Percentiles rank a stretch among this genome's conserved stretches.
phyloP scores from a whole-genome alignment of 2,888 invertebrate species.

The Drosophila robusta region DNA sequence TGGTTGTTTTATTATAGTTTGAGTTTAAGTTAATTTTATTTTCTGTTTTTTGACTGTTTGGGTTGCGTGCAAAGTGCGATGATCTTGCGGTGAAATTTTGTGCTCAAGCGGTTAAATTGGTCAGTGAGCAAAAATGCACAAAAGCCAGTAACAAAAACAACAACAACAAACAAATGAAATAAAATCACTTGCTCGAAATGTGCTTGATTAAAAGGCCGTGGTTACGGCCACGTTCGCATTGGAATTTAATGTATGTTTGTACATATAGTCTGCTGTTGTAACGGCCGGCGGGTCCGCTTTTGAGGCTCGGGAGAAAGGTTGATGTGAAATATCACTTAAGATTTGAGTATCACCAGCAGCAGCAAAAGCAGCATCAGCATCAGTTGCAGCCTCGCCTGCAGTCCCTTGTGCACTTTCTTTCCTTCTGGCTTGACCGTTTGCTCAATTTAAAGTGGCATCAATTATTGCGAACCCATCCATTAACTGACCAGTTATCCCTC shows the following conservation, averaged over 20 bases:
- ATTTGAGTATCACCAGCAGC: conserved; percentile 66
- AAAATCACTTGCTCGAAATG: conserved; percentile 74
- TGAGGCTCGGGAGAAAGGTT: conserved; percentile 70
- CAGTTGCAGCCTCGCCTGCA: conserved; percentile 17
- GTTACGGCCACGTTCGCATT: conserved; percentile 49
- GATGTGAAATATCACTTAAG: conserved; percentile 71
- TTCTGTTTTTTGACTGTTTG: conserved; percentile 54
- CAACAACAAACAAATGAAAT: conserved; percentile 56
- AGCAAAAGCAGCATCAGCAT: conserved; percentile 6
- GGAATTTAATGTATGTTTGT: conserved; percentile 41
- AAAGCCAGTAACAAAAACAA: conserved; percentile 34
- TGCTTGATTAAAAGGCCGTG: conserved; percentile 75
- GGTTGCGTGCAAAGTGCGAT: conserved; percentile 79
- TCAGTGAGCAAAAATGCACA: conserved; percentile 77
- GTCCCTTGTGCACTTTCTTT: conserved; percentile 71
- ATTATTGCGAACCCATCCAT: conserved; percentile 77
- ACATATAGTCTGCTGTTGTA: conserved; percentile 1
- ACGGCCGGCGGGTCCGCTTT: conserved; percentile 40
- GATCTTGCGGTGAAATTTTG: conserved; percentile 81
- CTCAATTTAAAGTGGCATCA: conserved; percentile 76
- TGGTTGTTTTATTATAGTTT: conserved; percentile 26
- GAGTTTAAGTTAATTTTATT: conserved; percentile 28
- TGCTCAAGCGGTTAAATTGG: conserved; percentile 83
- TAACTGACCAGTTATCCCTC: conserved; percentile 79
- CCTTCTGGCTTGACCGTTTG: conserved; percentile 58